Conservation (phyloP, 2,113 vertebrate species). For the Ramphastos sulfuratus region DNA sequence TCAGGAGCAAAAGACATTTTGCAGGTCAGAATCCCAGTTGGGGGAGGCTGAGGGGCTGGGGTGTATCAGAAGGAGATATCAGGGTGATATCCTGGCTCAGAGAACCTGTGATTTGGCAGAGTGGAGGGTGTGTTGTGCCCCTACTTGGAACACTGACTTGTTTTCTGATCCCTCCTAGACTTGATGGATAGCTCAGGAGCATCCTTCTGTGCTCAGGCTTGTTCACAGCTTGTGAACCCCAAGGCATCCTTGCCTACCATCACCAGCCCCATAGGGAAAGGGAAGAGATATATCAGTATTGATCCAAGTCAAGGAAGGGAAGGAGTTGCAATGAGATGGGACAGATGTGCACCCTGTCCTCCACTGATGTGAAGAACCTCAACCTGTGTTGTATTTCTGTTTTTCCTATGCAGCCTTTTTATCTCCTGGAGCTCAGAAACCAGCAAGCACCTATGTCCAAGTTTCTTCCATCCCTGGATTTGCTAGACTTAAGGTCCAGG, state of each 20-base stretch:
- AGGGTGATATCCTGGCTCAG: neutral
- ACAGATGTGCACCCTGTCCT: neutral
- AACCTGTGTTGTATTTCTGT: fast-evolving
- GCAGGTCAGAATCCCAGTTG: neutral
- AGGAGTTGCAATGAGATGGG: neutral
- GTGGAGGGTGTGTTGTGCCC: neutral
- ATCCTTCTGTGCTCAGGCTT: neutral
- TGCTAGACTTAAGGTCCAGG: neutral
- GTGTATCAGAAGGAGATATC: neutral
- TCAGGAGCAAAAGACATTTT: neutral
- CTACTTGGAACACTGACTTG: neutral
- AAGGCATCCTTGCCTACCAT: neutral
- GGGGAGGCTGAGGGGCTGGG: neutral
- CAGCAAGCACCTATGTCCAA: neutral
- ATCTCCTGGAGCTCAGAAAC: neutral
- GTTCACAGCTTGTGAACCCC: neutral
- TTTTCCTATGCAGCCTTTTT: neutral
- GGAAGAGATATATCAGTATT: neutral
- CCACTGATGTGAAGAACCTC: neutral
- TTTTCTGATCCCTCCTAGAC: neutral
- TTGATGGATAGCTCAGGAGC: neutral
- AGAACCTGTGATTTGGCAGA: neutral
- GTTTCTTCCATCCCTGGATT: neutral
- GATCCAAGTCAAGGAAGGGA: neutral
- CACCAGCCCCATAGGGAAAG: neutral